Evolutionary conservation across 1,140 invertebrate genomes (phyloP).

Genomic region (Drosophila parabipectinata): DNA sequence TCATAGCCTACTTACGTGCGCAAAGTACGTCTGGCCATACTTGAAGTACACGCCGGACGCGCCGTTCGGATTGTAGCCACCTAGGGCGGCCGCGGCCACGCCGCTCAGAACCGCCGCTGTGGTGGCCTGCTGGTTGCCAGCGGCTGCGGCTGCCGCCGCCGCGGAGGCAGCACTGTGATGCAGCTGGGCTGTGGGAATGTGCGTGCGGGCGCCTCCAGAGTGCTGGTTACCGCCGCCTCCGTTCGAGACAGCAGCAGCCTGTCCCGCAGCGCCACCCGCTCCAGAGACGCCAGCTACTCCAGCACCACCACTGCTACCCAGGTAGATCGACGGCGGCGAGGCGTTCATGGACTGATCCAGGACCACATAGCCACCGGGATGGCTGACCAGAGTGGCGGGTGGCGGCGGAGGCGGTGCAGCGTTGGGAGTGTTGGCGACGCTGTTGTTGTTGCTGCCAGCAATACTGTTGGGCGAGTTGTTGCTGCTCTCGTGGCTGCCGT

Average conservation of each 20-base stretch:
- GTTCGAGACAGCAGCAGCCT: slow-evolving; percentile 21
- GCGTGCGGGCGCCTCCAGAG: slow-evolving; percentile 52
- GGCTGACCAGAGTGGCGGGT: slow-evolving; percentile 14
- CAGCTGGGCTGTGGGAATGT: slow-evolving; percentile 82
- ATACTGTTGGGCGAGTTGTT: slow-evolving; percentile 84
- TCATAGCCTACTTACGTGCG: slow-evolving; percentile 68
- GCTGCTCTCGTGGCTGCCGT: slow-evolving; percentile 77
- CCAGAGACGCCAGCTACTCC: neutral
- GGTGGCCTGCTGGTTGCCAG: slow-evolving; percentile 61
- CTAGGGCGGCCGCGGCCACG: slow-evolving; percentile 68
- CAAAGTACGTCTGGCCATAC: slow-evolving; percentile 83
- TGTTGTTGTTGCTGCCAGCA: slow-evolving; percentile 64
- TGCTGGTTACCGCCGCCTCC: slow-evolving; percentile 34
- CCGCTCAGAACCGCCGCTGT: slow-evolving; percentile 75
- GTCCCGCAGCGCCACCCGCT: slow-evolving; percentile 13
- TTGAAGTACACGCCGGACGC: slow-evolving; percentile 81
- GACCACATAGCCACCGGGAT: slow-evolving; percentile 59
- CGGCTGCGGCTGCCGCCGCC: slow-evolving; percentile 61
- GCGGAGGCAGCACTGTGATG: slow-evolving; percentile 74
- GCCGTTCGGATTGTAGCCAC: slow-evolving; percentile 77
- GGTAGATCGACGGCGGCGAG: slow-evolving; percentile 62
- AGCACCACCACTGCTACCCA: slow-evolving; percentile 28
- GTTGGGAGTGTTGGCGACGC: slow-evolving; percentile 70
- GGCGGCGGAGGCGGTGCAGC: slow-evolving; percentile 41
- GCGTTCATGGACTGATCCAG: slow-evolving; percentile 62